These are phyloP conservation scores for Drosophila bunnanda DNA, from an alignment of 2,888 invertebrate species.

Conservation along the genomic window DNA sequence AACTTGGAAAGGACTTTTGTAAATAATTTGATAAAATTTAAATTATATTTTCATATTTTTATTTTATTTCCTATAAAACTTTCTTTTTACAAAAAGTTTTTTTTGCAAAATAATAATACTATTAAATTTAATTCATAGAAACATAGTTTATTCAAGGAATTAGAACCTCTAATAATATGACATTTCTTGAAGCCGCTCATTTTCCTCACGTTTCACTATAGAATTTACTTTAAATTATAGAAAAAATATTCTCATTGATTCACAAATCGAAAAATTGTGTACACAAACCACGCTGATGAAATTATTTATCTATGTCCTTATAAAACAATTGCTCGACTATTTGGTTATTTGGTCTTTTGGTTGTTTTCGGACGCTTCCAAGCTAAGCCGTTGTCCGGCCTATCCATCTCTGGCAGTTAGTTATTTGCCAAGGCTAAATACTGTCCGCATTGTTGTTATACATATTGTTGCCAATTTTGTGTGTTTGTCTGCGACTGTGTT, in stretches of 20 bases:
- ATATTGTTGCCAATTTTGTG: constrained; percentile 46
- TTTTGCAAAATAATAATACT: too few relatives aligned
- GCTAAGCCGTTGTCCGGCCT: constrained; percentile 23
- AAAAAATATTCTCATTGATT: background rate
- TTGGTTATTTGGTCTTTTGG: constrained; percentile 10
- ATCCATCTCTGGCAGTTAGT: constrained; percentile 35
- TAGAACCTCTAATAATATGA: too few relatives aligned
- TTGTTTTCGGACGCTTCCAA: constrained; percentile 22
- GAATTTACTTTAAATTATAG: background rate
- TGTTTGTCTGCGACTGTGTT: constrained; percentile 16
- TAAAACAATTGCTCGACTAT: constrained; percentile 30
- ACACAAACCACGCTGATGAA: constrained; percentile 30
- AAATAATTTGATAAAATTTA: background rate
- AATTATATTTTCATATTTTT: too few relatives aligned
- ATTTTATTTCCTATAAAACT: too few relatives aligned
- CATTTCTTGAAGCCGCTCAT: background rate
- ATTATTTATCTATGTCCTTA: constrained; percentile 36
- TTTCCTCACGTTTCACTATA: background rate
- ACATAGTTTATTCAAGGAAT: too few relatives aligned
- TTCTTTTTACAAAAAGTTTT: too few relatives aligned
- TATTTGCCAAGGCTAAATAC: constrained; percentile 51
- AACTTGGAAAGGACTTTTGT: background rate
- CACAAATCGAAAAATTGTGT: constrained; percentile 7
- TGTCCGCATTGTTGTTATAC: constrained; percentile 44
- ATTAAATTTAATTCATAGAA: too few relatives aligned